These are phyloP conservation scores for Drosophila ambigua DNA, from an alignment of 1,140 invertebrate genomes.

Conservation along the genomic window DNA sequence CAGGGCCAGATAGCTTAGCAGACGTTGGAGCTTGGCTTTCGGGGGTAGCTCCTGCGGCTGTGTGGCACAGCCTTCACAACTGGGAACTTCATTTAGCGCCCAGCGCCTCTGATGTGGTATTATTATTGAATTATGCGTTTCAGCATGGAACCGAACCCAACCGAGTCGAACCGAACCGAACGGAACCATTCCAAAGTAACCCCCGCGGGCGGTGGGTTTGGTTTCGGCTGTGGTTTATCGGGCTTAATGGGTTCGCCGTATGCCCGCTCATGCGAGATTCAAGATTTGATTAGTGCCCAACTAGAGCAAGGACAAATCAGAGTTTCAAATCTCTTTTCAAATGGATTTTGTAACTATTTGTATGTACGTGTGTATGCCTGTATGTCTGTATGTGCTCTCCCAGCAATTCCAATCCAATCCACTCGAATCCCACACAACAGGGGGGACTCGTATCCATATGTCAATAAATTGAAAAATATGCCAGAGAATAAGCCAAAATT, in stretches of 20 bases:
- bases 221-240: constrained; percentile 17
- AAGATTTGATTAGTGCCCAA: constrained; percentile 43
- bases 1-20: constrained; percentile 32
- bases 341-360: neutral
- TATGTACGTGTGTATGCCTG: too few species aligned
- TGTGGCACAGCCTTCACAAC: neutral
- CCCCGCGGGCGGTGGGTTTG: constrained; percentile 10
- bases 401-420: too few species aligned
- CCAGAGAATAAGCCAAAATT: constrained; percentile 42
- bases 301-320: constrained; percentile 20
- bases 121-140: constrained; percentile 75
- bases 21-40: constrained; percentile 51
- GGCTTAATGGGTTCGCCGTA: constrained; percentile 30
- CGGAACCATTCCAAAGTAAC: neutral
- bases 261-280: constrained; percentile 2
- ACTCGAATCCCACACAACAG: too few species aligned
- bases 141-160: neutral
- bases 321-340: neutral
- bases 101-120: constrained; percentile 54
- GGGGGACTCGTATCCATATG: constrained; percentile 15
- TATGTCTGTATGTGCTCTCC: too few species aligned
- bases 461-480: constrained; percentile 45
- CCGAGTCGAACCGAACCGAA: neutral
- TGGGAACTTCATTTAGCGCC: constrained; percentile 56
- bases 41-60: constrained; percentile 35